These are phyloP conservation scores for Hirtodrosophila histrioides DNA, from an alignment of 2,888 invertebrate species.

Conservation along the genomic window DNA sequence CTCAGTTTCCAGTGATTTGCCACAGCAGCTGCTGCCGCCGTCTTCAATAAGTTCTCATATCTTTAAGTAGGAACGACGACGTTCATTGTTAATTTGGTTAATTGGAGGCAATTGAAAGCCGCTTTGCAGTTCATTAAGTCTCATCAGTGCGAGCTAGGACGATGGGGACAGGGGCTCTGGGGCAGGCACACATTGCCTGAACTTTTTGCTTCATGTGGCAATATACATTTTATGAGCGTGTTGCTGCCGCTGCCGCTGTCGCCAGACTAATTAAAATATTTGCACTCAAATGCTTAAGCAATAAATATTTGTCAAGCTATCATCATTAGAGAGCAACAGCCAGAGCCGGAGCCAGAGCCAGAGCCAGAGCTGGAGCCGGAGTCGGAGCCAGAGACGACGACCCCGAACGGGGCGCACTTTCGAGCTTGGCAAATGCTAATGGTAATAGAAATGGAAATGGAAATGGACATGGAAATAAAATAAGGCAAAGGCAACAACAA, in stretches of 20 bases:
- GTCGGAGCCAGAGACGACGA: slow-evolving; percentile 2
- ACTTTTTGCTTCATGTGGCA: slow-evolving; percentile 21
- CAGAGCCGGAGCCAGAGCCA: background rate
- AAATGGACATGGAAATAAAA: slow-evolving; percentile 33
- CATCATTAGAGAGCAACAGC: slow-evolving; percentile 62
- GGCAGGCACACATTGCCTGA: slow-evolving; percentile 12
- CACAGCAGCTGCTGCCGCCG: slow-evolving; percentile 6
- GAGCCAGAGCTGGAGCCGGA: background rate
- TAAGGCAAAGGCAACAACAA: slow-evolving; percentile 20
- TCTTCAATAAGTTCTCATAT: slow-evolving; percentile 49
- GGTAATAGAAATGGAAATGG: slow-evolving; percentile 44
- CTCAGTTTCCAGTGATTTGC: slow-evolving; percentile 40
- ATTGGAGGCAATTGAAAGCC: slow-evolving; percentile 78
- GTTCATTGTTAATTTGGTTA: slow-evolving; percentile 78
- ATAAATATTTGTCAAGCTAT: slow-evolving; percentile 78
- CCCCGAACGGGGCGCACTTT: slow-evolving; percentile 36
- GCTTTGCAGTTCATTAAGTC: slow-evolving; percentile 78
- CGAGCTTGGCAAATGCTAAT: slow-evolving; percentile 10
- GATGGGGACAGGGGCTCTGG: background rate
- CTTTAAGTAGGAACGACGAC: slow-evolving; percentile 47
- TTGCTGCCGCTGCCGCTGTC: slow-evolving; percentile 49
- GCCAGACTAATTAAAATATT: slow-evolving; percentile 79
- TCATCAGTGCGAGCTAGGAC: slow-evolving; percentile 23
- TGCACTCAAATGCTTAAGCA: slow-evolving; percentile 80
- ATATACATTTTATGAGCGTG: slow-evolving; percentile 27